Conservation (phyloP, 2,888 invertebrate species). For the Orgyia antiqua region DNA sequence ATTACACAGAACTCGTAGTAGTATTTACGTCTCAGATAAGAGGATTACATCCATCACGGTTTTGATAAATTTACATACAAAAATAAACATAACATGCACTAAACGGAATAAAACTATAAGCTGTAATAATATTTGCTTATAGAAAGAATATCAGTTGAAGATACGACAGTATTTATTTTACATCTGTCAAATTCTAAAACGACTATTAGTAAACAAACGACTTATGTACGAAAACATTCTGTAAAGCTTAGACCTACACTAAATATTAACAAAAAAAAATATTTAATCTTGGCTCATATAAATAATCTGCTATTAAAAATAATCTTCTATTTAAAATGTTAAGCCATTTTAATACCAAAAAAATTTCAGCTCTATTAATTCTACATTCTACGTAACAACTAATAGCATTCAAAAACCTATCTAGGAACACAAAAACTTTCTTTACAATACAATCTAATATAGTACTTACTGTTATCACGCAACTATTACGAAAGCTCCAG, state of each 20-base stretch:
- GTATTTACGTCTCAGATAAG: constrained; percentile 19
- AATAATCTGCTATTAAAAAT: no score
- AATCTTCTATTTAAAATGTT: no score
- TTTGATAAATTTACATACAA: constrained; percentile 26
- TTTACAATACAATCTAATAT: constrained; percentile 24
- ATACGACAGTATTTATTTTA: no score
- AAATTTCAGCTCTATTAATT: background rate
- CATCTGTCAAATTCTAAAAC: no score
- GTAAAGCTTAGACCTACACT: no score
- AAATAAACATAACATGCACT: constrained; percentile 24
- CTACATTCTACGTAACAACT: background rate
- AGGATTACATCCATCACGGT: constrained; percentile 26
- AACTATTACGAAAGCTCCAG: constrained; percentile 61
- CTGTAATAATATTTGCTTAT: constrained; percentile 8
- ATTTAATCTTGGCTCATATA: no score
- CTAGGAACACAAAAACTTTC: constrained; percentile 8
- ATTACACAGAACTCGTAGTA: constrained; percentile 15
- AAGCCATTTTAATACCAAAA: no score
- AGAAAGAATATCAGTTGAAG: no score
- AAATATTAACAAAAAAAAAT: no score
- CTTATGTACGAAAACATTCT: constrained; percentile 9
- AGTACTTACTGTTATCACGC: constrained; percentile 71
- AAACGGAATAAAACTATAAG: constrained; percentile 18
- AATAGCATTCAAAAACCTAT: background rate
- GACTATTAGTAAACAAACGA: no score